phyloP scores from a whole-genome alignment of 2,113 vertebrate genomes.

The Xiphorhynchus elegans region DNA sequence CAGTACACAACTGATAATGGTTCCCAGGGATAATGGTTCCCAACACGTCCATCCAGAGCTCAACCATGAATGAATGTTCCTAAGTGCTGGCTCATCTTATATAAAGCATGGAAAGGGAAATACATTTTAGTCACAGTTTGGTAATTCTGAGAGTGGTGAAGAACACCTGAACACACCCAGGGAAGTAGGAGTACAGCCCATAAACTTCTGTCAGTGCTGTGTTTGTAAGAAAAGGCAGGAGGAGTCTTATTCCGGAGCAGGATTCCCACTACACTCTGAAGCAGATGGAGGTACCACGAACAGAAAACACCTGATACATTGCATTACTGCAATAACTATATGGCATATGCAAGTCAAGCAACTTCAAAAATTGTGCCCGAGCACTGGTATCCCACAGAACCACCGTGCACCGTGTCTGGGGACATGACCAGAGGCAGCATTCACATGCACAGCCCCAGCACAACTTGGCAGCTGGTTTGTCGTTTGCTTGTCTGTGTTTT shows the following conservation, averaged over 20 bases:
- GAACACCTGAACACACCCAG: neutral
- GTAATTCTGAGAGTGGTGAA: neutral
- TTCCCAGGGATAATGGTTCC: neutral
- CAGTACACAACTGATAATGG: neutral
- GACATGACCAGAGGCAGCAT: neutral
- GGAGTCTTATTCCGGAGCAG: neutral
- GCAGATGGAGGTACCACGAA: neutral
- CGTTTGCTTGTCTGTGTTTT: neutral
- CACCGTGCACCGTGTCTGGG: rapidly evolving
- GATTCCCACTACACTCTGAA: neutral
- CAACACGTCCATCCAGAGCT: neutral
- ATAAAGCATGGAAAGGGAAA: neutral
- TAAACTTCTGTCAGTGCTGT: neutral
- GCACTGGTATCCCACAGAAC: neutral
- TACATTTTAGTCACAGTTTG: neutral
- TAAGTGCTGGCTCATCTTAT: neutral
- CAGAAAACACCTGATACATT: neutral
- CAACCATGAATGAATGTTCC: rapidly evolving
- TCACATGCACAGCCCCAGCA: neutral
- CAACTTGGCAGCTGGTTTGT: neutral
- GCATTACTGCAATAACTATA: neutral
- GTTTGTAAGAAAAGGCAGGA: neutral
- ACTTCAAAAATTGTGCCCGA: neutral
- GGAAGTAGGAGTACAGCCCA: neutral
- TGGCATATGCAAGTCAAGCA: neutral